These are phyloP conservation scores for Buceros bicornis DNA, from an alignment of 2,797 vertebrate genomes.

Conservation along the genomic window DNA sequence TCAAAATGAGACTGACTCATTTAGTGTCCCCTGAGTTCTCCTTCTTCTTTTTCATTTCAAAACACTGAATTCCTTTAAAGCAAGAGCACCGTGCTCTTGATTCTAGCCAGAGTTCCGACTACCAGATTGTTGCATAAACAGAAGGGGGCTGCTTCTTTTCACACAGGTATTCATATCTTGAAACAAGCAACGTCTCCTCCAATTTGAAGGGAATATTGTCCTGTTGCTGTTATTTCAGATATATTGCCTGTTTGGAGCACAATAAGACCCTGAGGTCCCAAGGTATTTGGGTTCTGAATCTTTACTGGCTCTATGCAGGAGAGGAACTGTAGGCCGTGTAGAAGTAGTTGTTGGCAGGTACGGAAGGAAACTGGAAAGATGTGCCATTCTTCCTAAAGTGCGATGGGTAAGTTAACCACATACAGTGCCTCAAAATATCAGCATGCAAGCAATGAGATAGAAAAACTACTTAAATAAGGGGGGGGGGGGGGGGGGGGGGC, in stretches of 20 bases:
- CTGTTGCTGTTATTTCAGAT: background rate
- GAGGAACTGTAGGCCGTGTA: background rate
- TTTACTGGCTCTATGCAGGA: background rate
- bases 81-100: background rate
- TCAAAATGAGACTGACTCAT: background rate
- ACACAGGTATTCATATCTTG: background rate
- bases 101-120: background rate
- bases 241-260: background rate
- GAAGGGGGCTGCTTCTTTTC: background rate
- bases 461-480: background rate
- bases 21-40: background rate
- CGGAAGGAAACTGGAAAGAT: background rate
- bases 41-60: background rate
- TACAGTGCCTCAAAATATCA: background rate
- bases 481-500: too few species aligned
- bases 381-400: background rate
- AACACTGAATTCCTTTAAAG: background rate
- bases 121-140: background rate
- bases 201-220: background rate
- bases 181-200: accelerated
- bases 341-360: background rate
- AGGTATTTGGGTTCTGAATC: background rate
- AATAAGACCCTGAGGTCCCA: background rate
- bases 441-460: background rate
- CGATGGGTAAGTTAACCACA: background rate